Base-by-base conservation (phyloP, 2,888 invertebrate species). In the Idaea aversata region DNA sequence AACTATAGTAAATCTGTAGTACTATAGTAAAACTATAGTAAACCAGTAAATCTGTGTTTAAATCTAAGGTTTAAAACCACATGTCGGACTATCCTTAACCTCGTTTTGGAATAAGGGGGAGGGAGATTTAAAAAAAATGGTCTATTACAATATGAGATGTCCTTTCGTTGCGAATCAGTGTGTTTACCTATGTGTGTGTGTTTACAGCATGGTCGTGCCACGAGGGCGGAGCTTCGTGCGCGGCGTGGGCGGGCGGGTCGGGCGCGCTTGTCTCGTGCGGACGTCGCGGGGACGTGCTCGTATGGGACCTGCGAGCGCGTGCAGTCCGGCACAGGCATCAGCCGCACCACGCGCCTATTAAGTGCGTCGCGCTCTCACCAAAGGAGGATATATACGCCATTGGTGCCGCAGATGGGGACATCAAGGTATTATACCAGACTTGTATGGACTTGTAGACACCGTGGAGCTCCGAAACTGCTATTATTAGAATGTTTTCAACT, bases 371-470 rank as follows among this genome's bases (percentile, higher is more conserved):
- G 63, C 95, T 99, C 62, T 98, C 99, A 93, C 98, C 98, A 0
- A 95, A 97, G 67, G 99, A 99, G 91, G 99, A 99, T 89, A 97
- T 97, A 91, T 99, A 99, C 91, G 98, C 98, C 25, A 98, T 99
- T 63, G 99, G 99, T 15, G 96, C 97, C 63, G 97, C 97, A 25
- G 98, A 98, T 90, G 98, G 98, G 7, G 98, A 98, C 83, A 97
- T 98, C 80, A 98, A 98, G 95, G 97, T 97, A 84, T 13, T n/a
- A n/a, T n/a, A 16, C 13, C n/a, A 57, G 60, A 5, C 57, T 15
- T 25, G 25, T 25, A 25, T 3, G 25, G 25, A 2, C 25, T 25
- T 25, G 3, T 3, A 25, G 25, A 25, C 25, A 25, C 25, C 25
- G 25, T 25, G 3, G 25, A 25, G 25, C 2, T 3, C 25, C 25